Conservation (phyloP, 2,888 invertebrate genomes). For the Heliconius hortense region DNA sequence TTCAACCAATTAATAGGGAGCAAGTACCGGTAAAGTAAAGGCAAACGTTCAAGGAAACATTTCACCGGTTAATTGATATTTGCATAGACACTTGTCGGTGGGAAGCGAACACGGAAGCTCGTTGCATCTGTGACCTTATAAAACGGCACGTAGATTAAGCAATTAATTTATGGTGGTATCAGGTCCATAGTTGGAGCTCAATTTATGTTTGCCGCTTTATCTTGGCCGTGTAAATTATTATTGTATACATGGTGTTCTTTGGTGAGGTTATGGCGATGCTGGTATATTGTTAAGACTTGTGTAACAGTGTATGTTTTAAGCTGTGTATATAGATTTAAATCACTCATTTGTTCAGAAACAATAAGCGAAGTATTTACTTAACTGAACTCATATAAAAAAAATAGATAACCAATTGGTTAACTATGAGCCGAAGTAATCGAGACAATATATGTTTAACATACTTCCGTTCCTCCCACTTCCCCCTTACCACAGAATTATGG, state of each 20-base stretch:
- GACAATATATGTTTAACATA: too few species aligned
- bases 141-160: slow-evolving; percentile 45
- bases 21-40: slow-evolving; percentile 50
- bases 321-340: neutral
- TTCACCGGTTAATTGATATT: slow-evolving; percentile 68
- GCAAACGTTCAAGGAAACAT: slow-evolving; percentile 55
- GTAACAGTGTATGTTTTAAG: neutral
- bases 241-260: neutral
- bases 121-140: slow-evolving; percentile 52
- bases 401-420: too few species aligned
- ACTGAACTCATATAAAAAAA: too few species aligned
- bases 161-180: slow-evolving; percentile 45
- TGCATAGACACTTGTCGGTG: slow-evolving; percentile 54
- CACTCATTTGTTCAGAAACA: too few species aligned
- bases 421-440: too few species aligned
- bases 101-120: slow-evolving; percentile 49
- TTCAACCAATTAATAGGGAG: slow-evolving; percentile 57
- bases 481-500: too few species aligned
- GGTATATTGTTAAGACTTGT: slow-evolving; percentile 1
- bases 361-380: too few species aligned
- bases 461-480: too few species aligned
- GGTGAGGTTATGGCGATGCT: neutral
- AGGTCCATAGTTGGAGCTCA: slow-evolving; percentile 16
- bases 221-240: neutral
- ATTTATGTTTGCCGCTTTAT: slow-evolving; percentile 18